A percentile compares a stretch with the other conserved stretches of the same genome.
These are phyloP conservation scores for Xenopus petersii DNA, from an alignment of 2,797 vertebrate genomes.

Conservation along the genomic window DNA sequence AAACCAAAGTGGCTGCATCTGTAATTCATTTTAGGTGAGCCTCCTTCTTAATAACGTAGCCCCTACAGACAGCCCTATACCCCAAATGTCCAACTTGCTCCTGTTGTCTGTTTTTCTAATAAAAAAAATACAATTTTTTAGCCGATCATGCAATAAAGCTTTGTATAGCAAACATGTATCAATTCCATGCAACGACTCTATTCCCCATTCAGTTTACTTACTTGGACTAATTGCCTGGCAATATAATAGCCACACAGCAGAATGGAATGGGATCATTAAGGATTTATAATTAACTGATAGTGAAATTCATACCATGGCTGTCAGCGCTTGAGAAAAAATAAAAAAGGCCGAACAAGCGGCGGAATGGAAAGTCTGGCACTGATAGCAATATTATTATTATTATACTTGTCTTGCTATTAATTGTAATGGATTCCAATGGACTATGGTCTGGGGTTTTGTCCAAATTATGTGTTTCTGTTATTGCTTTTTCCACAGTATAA, in stretches of 20 bases:
- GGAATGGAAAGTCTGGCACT: neutral
- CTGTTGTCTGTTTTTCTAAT: too few species aligned
- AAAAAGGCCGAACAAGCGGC: neutral
- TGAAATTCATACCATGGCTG: constrained; percentile 6
- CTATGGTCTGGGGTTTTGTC: neutral
- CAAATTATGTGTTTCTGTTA: neutral
- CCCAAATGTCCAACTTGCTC: too few species aligned
- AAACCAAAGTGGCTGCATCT: too few species aligned
- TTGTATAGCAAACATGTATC: neutral
- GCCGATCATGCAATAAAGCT: too few species aligned
- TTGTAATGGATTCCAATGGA: neutral
- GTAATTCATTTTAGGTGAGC: too few species aligned
- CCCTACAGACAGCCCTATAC: too few species aligned
- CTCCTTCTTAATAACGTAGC: too few species aligned
- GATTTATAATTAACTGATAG: constrained; percentile 11
- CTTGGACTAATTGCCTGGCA: neutral
- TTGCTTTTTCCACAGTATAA: neutral
- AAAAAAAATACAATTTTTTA: too few species aligned
- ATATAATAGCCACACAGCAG: constrained; percentile 9
- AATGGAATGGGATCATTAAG: neutral
- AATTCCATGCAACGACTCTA: neutral
- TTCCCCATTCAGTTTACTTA: neutral
- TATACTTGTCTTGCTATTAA: neutral
- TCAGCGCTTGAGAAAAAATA: neutral
- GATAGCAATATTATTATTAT: neutral